Evolutionary conservation across 2,888 invertebrate species (phyloP), one percentile per base, ranked within the genome.

Genomic region (Thymelicus lineola): DNA sequence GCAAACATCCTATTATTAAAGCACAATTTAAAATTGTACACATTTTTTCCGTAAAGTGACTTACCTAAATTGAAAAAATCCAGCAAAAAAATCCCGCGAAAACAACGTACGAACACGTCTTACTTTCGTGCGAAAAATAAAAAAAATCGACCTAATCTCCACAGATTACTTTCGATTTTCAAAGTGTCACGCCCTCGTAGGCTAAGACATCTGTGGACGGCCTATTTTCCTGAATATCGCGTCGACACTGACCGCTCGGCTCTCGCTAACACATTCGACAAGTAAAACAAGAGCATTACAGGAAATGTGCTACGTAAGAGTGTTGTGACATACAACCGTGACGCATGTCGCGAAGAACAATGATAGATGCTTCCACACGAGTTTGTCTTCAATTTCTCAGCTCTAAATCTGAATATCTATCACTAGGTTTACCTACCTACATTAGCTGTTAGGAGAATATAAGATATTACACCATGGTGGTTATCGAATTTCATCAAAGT

Each of bases 221-320:
- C 91, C 88, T 91, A 87, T 90, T 84, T 88, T 87, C 82, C 82
- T 84, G 86, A 88, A 81, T 77, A 80, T 75, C 86, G 79, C 81
- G 80, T 78, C 76, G 72, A 76, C 79, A 91, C 91, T 90, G 91
- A 75, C 75, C 74, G 76, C 71, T 64, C 53, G 36, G 59, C 64
- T 66, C 70, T 69, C 15, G 53, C 20, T n/a, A 17, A 50, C 48
- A 64, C 60, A 66, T 70, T 67, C 60, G 28, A 55, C 61, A 53
- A 61, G 68, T 45, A 48, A 68, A 35, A 71, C 73, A 71, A 71
- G 66, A 72, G 73, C 62, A 74, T 70, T 74, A 70, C 73, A 78
- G 76, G 79, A 78, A 76, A 73, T 57, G 66, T 67, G 63, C 73
- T 70, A 72, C 72, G 70, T 73, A 73, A 14, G 6, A 15, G 60